Percentiles rank a stretch among this genome's conserved stretches.
phyloP scores from a whole-genome alignment of 2,113 vertebrate genomes.

The Pterocles burchelli region DNA sequence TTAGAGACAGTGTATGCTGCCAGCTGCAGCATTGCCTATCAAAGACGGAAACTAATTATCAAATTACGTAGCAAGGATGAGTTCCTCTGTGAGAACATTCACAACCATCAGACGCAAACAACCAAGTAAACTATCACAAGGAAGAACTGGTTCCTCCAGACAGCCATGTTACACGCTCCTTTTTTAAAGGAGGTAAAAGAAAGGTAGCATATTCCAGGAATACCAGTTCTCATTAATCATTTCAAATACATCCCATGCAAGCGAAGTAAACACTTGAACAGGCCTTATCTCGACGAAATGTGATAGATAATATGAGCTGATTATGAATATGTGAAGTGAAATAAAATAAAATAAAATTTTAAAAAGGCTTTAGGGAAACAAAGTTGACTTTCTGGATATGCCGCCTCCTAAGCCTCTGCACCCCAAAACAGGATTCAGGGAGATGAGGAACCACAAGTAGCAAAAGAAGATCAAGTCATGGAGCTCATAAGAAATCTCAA shows the following conservation, averaged over 20 bases:
- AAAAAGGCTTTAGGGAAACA: background rate
- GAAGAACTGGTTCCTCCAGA: background rate
- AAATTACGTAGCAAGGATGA: background rate
- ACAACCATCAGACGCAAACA: background rate
- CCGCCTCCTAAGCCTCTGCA: background rate
- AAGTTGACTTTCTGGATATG: background rate
- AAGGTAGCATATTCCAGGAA: background rate
- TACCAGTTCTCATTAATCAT: background rate
- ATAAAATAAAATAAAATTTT: background rate
- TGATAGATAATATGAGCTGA: background rate
- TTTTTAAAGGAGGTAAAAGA: background rate
- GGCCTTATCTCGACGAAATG: background rate
- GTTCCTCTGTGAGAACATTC: background rate
- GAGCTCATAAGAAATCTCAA: background rate
- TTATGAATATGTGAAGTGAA: background rate
- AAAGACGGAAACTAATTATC: constrained; percentile 33
- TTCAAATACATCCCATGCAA: background rate
- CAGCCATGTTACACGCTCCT: background rate
- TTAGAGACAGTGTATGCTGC: background rate
- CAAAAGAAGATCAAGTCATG: background rate
- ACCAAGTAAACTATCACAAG: background rate
- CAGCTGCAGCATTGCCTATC: constrained; percentile 28
- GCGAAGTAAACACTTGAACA: background rate
- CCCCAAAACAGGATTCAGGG: background rate
- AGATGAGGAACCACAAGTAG: background rate